Evolutionary conservation across 2,888 invertebrate species (phyloP).

Genomic region (Apamea sordens): DNA sequence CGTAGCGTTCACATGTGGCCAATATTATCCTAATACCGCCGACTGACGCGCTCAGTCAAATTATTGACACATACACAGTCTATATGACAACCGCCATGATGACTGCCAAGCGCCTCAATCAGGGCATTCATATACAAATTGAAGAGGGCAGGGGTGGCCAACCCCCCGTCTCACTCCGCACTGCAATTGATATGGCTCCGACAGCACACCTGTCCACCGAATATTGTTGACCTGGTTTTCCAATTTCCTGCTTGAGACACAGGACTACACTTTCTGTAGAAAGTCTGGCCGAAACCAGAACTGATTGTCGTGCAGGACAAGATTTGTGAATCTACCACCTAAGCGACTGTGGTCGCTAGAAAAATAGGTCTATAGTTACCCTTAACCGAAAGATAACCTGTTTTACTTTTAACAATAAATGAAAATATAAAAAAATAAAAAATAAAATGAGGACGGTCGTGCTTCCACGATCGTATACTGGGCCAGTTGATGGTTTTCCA

Average conservation of each 20-base stretch:
- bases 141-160: background rate
- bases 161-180: background rate
- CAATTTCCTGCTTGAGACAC: too few relatives aligned
- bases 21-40: too few relatives aligned
- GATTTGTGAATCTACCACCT: too few relatives aligned
- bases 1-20: background rate
- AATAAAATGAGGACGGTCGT: too few relatives aligned
- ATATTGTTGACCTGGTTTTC: background rate
- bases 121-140: background rate
- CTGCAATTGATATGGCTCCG: background rate
- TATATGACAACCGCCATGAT: background rate
- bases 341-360: too few relatives aligned
- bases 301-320: too few relatives aligned
- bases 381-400: background rate
- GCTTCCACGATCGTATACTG: too few relatives aligned
- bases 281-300: too few relatives aligned
- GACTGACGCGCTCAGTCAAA: background rate
- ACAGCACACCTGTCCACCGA: background rate
- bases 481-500: background rate
- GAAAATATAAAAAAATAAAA: too few relatives aligned
- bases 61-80: background rate
- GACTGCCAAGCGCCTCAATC: background rate
- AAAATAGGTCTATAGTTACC: background rate
- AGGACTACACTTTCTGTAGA: too few relatives aligned
- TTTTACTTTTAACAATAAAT: background rate